A percentile compares a stretch with the other conserved stretches of the same genome.
Evolutionary conservation across 2,797 vertebrate genomes (phyloP).

Genomic region (Enteromius fasciolatus): DNA sequence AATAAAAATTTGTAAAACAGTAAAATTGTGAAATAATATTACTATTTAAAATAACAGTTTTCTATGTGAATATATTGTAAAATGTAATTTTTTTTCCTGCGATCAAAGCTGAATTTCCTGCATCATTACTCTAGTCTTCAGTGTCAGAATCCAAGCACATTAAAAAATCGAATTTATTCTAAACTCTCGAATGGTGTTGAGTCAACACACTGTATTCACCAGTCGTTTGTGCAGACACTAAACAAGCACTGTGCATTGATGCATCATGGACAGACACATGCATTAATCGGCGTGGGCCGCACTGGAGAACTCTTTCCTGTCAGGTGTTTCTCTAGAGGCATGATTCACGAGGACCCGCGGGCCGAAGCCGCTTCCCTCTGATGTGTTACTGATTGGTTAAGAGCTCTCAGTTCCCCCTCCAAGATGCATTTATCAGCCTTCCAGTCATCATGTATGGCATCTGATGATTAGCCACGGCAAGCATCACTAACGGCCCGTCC

Average conservation of each 20-base stretch:
- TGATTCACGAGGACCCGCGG: constrained; percentile 41
- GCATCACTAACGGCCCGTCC: constrained; percentile 22
- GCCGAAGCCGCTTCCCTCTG: not conserved
- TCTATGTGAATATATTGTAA: not conserved
- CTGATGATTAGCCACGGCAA: constrained; percentile 49
- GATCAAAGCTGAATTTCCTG: not conserved
- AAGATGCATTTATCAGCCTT: constrained; percentile 33
- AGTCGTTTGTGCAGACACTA: not conserved
- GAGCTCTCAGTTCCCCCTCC: constrained; percentile 42
- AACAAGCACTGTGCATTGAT: not conserved
- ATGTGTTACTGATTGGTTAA: constrained; percentile 44
- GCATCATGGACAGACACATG: not conserved
- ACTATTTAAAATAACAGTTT: not conserved
- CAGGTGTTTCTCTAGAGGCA: constrained; percentile 30
- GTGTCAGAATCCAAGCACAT: not conserved
- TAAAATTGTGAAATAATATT: not conserved
- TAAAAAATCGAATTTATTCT: not conserved
- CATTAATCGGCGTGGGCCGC: constrained; percentile 2
- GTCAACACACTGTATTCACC: not conserved
- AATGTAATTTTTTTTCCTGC: not conserved
- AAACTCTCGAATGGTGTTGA: not conserved
- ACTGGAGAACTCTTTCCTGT: constrained; percentile 33
- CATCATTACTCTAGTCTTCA: not conserved
- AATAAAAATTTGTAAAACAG: too few species aligned
- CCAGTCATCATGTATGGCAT: constrained; percentile 25